Evolutionary conservation across 2,797 vertebrate genomes (phyloP).

Genomic region (Parauchenoglanis punctatus): DNA sequence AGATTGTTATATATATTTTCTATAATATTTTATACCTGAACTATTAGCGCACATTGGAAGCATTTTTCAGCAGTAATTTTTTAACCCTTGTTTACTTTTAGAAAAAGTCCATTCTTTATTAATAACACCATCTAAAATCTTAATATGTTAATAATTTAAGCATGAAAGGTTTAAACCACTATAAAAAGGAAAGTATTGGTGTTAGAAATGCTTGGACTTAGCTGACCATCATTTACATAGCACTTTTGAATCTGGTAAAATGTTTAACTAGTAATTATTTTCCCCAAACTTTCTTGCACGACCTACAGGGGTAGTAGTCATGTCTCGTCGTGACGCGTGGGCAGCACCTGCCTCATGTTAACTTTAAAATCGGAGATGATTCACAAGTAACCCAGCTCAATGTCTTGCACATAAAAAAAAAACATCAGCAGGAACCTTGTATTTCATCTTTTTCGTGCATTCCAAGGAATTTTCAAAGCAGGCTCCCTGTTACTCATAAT

Average conservation of each 20-base stretch:
- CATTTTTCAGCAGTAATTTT: not conserved
- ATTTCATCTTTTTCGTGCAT: slow-evolving; percentile 9
- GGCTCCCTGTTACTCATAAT: slow-evolving; percentile 18
- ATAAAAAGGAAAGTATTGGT: not conserved
- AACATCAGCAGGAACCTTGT: not conserved
- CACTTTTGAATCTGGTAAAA: not conserved
- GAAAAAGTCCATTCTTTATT: not conserved
- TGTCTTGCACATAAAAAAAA: not conserved
- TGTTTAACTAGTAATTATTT: not conserved
- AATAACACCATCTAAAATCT: too few species aligned
- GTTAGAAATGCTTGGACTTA: not conserved
- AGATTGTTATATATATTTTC: not conserved
- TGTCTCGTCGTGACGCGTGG: slow-evolving; percentile 12
- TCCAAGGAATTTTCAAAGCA: slow-evolving; percentile 24
- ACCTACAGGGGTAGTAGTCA: slow-evolving; percentile 2
- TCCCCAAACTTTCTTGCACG: not conserved
- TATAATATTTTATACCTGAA: not conserved
- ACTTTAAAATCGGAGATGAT: slow-evolving; percentile 15
- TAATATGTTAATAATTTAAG: not conserved
- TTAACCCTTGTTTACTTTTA: not conserved
- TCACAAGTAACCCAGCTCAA: not conserved
- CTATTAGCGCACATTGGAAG: not conserved
- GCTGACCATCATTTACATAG: not conserved
- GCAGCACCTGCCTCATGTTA: not conserved
- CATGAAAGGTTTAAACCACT: not conserved